Percentiles rank a stretch among this genome's conserved stretches.
These are phyloP conservation scores for Perodicticus potto DNA, from an alignment of 2,797 vertebrate genomes.

Conservation along the genomic window DNA sequence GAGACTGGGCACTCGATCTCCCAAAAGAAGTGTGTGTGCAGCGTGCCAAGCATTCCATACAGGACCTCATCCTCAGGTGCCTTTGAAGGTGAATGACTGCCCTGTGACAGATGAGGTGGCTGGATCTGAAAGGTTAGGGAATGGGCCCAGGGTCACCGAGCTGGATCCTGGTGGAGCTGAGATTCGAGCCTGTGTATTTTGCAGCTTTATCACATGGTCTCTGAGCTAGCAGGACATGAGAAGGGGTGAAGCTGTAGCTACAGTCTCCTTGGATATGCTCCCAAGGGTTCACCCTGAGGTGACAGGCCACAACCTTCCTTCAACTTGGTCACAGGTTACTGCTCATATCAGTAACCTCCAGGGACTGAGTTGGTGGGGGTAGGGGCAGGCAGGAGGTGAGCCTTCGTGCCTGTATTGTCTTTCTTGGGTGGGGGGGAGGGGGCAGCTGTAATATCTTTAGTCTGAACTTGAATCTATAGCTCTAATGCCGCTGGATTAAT, in stretches of 20 bases:
- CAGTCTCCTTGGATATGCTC: conserved; percentile 79
- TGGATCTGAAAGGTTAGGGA: neutral
- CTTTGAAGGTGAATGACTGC: too few species aligned
- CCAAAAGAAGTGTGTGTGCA: accelerated
- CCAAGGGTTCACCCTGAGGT: conserved; percentile 76
- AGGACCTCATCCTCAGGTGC: accelerated
- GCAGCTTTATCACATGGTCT: accelerated
- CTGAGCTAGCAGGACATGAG: conserved; percentile 30
- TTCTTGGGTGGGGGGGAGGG: conserved; percentile 84
- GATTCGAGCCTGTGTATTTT: neutral
- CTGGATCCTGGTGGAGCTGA: neutral
- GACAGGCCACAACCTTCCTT: conserved; percentile 90
- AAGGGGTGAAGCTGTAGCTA: conserved; percentile 76
- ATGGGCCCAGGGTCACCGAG: accelerated
- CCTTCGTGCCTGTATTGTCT: accelerated
- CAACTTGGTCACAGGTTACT: conserved; percentile 87
- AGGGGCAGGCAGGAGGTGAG: conserved; percentile 70
- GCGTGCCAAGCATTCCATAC: accelerated
- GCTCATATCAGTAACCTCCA: conserved; percentile 91
- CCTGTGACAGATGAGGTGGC: neutral
- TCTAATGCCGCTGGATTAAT: conserved; percentile 87
- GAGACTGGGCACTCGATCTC: neutral
- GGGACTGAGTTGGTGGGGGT: conserved; percentile 93
- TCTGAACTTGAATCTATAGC: conserved; percentile 94
- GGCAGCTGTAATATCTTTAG: conserved; percentile 94